Evolutionary conservation across 2,113 vertebrate genomes (phyloP).

Genomic region (Etheostoma cragini): DNA sequence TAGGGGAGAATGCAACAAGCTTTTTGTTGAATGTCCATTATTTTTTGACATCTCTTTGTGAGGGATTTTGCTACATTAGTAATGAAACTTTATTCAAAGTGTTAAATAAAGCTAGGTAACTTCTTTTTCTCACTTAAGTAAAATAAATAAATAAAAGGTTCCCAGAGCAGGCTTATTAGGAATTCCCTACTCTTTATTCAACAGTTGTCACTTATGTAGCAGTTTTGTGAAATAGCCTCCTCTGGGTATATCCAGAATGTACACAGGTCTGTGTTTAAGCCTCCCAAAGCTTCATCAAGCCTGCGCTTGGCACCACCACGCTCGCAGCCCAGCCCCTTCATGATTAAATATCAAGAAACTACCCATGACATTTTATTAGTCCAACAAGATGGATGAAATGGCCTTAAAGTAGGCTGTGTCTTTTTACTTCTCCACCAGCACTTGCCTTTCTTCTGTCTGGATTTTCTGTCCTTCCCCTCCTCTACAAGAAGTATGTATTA

Average conservation of each 20-base stretch:
- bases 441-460: slow-evolving; percentile 71
- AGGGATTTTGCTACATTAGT: slow-evolving; percentile 7
- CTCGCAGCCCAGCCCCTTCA: slow-evolving; percentile 72
- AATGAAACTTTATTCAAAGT: slow-evolving; percentile 14
- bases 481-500: slow-evolving; percentile 75
- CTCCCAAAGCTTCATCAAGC: slow-evolving; percentile 70
- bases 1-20: slow-evolving; percentile 7
- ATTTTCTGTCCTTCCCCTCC: slow-evolving; percentile 54
- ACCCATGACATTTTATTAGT: slow-evolving; percentile 91
- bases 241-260: slow-evolving; percentile 50
- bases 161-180: slow-evolving; percentile 27
- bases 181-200: slow-evolving; percentile 29
- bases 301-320: slow-evolving; percentile 58
- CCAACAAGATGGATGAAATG: slow-evolving; percentile 94
- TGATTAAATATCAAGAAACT: slow-evolving; percentile 92
- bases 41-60: not conserved
- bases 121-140: not conserved
- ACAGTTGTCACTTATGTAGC: slow-evolving; percentile 39
- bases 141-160: not conserved
- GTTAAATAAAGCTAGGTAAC: slow-evolving; percentile 19
- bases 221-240: slow-evolving; percentile 50
- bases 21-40: slow-evolving; percentile 19
- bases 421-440: slow-evolving; percentile 76
- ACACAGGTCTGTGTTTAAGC: slow-evolving; percentile 65
- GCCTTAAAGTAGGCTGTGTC: slow-evolving; percentile 87